phyloP scores from a whole-genome alignment of 2,113 vertebrate genomes.

The Nothobranchius furzeri region DNA sequence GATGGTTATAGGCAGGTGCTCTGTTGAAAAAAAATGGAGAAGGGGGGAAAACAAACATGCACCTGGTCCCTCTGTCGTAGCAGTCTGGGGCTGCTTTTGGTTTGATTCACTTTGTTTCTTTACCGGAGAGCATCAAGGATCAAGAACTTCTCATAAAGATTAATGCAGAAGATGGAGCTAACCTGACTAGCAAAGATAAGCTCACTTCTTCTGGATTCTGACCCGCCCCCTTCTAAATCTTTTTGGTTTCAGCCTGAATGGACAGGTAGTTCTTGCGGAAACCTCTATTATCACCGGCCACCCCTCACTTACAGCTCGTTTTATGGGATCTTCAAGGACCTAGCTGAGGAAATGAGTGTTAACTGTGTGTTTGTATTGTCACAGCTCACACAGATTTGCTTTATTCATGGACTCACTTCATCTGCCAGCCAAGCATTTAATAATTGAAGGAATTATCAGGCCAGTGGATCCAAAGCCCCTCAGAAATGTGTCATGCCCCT shows the following conservation, averaged over 20 bases:
- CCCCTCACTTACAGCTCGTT: background rate
- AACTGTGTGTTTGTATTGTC: constrained; percentile 59
- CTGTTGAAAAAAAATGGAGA: constrained; percentile 13
- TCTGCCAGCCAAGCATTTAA: constrained; percentile 71
- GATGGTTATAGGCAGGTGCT: constrained; percentile 75
- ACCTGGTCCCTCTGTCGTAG: constrained; percentile 72
- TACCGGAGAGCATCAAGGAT: constrained; percentile 67
- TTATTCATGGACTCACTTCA: constrained; percentile 71
- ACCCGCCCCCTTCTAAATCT: too few relatives aligned
- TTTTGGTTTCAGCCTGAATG: constrained; percentile 21
- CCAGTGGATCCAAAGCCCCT: constrained; percentile 71
- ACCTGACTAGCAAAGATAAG: constrained; percentile 41
- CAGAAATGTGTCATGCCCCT: constrained; percentile 77
- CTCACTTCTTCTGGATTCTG: constrained; percentile 7
- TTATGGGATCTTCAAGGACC: constrained; percentile 50
- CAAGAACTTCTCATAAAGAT: constrained; percentile 58
- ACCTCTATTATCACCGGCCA: constrained; percentile 8
- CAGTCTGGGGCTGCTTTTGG: constrained; percentile 61
- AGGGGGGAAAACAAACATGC: constrained; percentile 49
- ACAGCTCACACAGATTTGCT: constrained; percentile 64
- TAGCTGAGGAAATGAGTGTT: constrained; percentile 53
- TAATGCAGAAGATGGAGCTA: constrained; percentile 5
- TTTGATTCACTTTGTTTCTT: constrained; percentile 76
- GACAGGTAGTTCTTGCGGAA: constrained; percentile 16
- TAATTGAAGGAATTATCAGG: constrained; percentile 79